These are phyloP conservation scores for Rhinogobio ventralis DNA, from an alignment of 2,797 vertebrate genomes.

Conservation along the genomic window DNA sequence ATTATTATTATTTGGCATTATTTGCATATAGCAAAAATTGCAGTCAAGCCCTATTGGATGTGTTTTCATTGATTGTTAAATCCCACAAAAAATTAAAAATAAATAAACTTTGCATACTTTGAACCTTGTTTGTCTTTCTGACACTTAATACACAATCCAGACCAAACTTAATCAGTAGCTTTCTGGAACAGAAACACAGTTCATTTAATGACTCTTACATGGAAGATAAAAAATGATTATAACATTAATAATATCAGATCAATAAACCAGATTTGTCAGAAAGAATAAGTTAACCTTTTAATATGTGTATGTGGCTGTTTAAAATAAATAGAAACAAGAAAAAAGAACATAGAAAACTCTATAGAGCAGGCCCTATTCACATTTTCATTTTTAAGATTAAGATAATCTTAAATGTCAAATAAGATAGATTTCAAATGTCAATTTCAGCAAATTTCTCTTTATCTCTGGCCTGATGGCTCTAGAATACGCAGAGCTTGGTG, in stretches of 20 bases:
- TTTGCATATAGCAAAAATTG: neutral
- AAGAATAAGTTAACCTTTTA: neutral
- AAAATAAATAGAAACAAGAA: neutral
- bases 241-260: neutral
- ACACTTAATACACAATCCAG: conserved; percentile 44
- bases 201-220: conserved; percentile 21
- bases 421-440: neutral
- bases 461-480: conserved; percentile 45
- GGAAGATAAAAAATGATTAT: neutral
- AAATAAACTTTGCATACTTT: neutral
- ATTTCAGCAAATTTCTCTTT: conserved; percentile 34
- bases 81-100: neutral
- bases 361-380: neutral
- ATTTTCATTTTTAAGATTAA: neutral
- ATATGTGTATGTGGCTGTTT: neutral
- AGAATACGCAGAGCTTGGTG: conserved; percentile 52
- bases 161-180: conserved; percentile 39
- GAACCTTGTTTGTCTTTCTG: conserved; percentile 22
- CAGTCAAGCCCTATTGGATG: neutral
- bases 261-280: neutral
- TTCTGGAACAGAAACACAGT: conserved; percentile 22
- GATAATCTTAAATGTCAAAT: neutral
- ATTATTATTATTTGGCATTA: neutral
- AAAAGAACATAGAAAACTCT: neutral
- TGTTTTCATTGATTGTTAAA: neutral